Percentiles rank a stretch among this genome's conserved stretches.
Evolutionary conservation across 2,888 invertebrate genomes (phyloP).

Genomic region (Pollenia amentaria): DNA sequence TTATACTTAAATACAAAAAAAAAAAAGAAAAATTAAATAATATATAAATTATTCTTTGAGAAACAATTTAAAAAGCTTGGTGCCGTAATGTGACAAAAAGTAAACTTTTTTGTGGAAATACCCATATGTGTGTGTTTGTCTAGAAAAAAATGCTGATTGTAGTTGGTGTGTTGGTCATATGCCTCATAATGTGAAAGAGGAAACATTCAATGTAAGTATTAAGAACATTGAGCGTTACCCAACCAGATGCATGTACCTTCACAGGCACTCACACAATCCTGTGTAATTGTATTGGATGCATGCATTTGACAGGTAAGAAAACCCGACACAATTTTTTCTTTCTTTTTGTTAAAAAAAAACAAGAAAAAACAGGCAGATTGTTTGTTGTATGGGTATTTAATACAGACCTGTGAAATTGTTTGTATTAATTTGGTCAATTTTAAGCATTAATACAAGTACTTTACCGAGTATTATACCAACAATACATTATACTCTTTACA

Average conservation of each 20-base stretch:
- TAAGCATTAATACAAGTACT: slow-evolving; percentile 45
- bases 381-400: slow-evolving; percentile 49
- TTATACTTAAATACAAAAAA: too few relatives aligned
- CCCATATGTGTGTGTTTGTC: too few relatives aligned
- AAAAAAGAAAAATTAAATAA: too few relatives aligned
- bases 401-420: slow-evolving; percentile 67
- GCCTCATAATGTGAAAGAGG: slow-evolving; percentile 53
- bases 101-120: too few relatives aligned
- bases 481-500: slow-evolving; percentile 16
- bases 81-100: too few relatives aligned
- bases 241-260: slow-evolving; percentile 58
- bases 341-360: slow-evolving; percentile 14
- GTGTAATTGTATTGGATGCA: slow-evolving; percentile 1
- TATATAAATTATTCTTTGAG: too few relatives aligned
- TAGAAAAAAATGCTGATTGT: neutral
- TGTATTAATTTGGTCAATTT: slow-evolving; percentile 71
- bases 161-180: slow-evolving; percentile 48
- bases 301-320: slow-evolving; percentile 68
- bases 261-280: neutral
- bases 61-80: too few relatives aligned
- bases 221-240: slow-evolving; percentile 50
- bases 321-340: neutral
- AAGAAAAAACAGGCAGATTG: slow-evolving; percentile 14
- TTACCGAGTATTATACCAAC: neutral
- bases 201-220: slow-evolving; percentile 24